Evolutionary conservation across 2,113 vertebrate genomes (phyloP), one percentile per base, ranked within the genome.

Genomic region (Eptesicus fuscus): DNA sequence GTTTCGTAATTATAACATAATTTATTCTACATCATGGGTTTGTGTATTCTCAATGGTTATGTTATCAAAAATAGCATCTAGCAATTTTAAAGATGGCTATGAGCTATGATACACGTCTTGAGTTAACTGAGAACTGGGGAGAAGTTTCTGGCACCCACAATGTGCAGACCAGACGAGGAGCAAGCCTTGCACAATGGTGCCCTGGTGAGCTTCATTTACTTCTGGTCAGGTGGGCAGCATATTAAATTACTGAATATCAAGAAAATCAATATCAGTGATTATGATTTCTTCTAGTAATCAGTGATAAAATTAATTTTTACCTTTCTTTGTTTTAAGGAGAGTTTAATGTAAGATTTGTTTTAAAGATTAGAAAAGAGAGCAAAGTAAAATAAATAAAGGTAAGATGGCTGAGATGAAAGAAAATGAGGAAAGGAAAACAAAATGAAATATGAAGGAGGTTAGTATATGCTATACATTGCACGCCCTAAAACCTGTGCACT

Each of bases 281-380:
- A 40, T 91, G 37, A 53, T 42, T 83, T 83, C 35, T 91, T 30
- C 28, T 4, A 88, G 5, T 47, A 59, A 63, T 78, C 37, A 44
- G 4, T 70, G 49, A 86, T 42, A 83, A 83, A 85, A 93, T 78
- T 85, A 73, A 65, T 28, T 69, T n/a, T 85, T 85, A 78, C 40
- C 17, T 82, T 82, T 35, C 35, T 86, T 88, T 67, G 30, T 78
- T 93, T 74, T 61, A 63, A 86, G 53, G 88, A 74, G 9, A 5
- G n/a, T 79, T 96, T 83, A 79, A 86, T 65, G 8, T 40, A 89
- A 89, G 59, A 47, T 25, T 77, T 56, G n/a, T 47, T 85, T 89
- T 93, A 44, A 10, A 93, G 35, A 53, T 53, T 49, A 32, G 69
- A 90, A 95, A 83, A 56, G 13, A 56, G 6, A 69, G 32, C 12